These are phyloP conservation scores for Ctenicera cuprea DNA, from an alignment of 2,888 invertebrate species.

Conservation along the genomic window DNA sequence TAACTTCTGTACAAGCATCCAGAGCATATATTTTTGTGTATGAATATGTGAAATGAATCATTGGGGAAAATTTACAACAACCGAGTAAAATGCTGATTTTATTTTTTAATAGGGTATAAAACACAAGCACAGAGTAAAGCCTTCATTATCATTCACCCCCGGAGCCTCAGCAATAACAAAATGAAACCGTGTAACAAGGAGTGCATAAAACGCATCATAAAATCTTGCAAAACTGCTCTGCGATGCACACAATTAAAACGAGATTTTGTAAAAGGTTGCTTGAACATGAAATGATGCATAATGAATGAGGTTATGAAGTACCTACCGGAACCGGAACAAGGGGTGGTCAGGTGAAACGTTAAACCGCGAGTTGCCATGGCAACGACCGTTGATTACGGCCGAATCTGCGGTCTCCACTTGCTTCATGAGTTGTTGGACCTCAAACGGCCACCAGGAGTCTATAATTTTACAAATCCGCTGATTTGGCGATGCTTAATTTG, in stretches of 20 bases:
- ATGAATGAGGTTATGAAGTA: constrained; percentile 63
- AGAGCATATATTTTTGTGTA: no score
- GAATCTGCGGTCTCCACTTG: constrained; percentile 61
- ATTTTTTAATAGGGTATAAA: constrained; percentile 26
- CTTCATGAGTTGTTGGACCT: constrained; percentile 57
- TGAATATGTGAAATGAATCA: no score
- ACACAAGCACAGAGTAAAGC: constrained; percentile 28
- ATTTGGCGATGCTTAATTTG: constrained; percentile 41
- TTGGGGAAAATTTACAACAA: background rate
- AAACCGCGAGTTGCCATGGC: constrained; percentile 62
- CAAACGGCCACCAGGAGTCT: constrained; percentile 54
- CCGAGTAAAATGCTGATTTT: background rate
- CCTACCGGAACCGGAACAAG: constrained; percentile 62
- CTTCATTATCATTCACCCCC: constrained; percentile 46
- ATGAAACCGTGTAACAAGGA: constrained; percentile 46
- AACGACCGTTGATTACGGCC: constrained; percentile 61
- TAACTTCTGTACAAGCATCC: no score
- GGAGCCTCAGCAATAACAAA: constrained; percentile 37
- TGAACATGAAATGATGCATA: constrained; percentile 63
- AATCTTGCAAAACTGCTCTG: constrained; percentile 54
- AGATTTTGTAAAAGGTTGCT: constrained; percentile 62
- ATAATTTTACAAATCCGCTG: constrained; percentile 51
- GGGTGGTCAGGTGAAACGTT: constrained; percentile 65
- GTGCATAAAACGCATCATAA: constrained; percentile 54
- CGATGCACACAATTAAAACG: constrained; percentile 61